Conservation (phyloP, 2,888 invertebrate genomes). For the Aporophyla lueneburgensis region DNA sequence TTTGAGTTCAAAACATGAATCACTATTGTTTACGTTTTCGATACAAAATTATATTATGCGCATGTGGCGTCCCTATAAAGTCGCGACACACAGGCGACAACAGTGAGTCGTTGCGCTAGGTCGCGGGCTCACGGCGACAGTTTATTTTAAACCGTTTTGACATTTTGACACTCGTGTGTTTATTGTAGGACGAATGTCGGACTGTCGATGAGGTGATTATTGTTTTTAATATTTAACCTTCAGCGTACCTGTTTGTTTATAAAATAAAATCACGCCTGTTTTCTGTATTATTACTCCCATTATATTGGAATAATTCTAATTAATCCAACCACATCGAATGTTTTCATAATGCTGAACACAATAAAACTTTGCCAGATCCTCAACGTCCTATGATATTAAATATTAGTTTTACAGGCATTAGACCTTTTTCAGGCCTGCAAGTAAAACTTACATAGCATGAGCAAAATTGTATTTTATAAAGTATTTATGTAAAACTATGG, state of each 20-base stretch:
- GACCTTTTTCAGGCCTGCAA: not conserved
- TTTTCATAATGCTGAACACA: too few species aligned
- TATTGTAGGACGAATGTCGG: conserved; percentile 51
- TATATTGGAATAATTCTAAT: not conserved
- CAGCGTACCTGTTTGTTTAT: not conserved
- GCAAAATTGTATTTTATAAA: too few species aligned
- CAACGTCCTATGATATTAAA: too few species aligned
- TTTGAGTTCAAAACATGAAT: conserved; percentile 17
- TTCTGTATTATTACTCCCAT: not conserved
- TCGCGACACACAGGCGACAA: conserved; percentile 74
- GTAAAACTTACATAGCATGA: too few species aligned
- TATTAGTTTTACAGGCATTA: too few species aligned
- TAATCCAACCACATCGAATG: too few species aligned
- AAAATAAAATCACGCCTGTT: not conserved
- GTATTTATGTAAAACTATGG: too few species aligned
- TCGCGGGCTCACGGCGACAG: conserved; percentile 72
- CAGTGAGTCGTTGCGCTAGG: conserved; percentile 76
- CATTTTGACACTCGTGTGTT: conserved; percentile 60
- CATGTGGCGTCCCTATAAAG: conserved; percentile 39
- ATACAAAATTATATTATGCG: not conserved
- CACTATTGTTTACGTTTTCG: conserved; percentile 25
- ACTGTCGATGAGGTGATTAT: conserved; percentile 43
- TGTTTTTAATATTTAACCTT: conserved; percentile 39
- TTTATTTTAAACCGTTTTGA: conserved; percentile 73
- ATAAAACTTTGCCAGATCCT: too few species aligned